A percentile compares a stretch with the other conserved stretches of the same genome.
phyloP scores from a whole-genome alignment of 64 coral and sea anemone species.

The Stichodactyla mertensii region DNA sequence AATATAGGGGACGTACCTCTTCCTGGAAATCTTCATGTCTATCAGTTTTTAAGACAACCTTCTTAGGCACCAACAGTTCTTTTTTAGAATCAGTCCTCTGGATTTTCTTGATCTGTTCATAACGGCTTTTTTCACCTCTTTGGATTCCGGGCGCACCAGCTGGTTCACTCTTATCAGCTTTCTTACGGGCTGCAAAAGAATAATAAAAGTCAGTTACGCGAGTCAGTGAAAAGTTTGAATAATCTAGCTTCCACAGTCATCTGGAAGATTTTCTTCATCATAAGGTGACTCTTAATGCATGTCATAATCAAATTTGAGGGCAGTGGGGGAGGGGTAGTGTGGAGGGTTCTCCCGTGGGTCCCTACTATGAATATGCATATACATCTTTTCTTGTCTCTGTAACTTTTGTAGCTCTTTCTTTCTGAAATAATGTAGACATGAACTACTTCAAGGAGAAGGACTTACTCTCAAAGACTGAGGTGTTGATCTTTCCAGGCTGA shows the following conservation, averaged over 20 bases:
- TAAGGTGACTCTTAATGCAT: too few species aligned
- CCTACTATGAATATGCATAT: too few species aligned
- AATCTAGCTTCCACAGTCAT: not conserved
- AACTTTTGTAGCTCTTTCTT: too few species aligned
- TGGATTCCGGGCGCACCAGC: not conserved
- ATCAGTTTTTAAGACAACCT: not conserved
- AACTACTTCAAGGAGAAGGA: not conserved
- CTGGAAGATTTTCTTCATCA: too few species aligned
- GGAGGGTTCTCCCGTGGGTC: too few species aligned
- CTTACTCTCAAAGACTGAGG: conserved; percentile 20
- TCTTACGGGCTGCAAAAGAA: not conserved
- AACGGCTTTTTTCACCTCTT: conserved; percentile 12
- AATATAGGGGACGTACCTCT: conserved; percentile 2
- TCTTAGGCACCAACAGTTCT: conserved; percentile 15
- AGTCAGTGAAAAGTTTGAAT: not conserved
- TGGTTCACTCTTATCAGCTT: not conserved
- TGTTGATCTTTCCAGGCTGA: conserved; percentile 14
- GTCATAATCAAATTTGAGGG: too few species aligned
- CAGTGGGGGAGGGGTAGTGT: too few species aligned
- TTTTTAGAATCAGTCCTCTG: conserved; percentile 26
- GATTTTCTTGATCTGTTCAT: conserved; percentile 25
- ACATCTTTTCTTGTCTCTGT: too few species aligned
- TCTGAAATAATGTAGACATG: not conserved
- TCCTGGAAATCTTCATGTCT: not conserved
- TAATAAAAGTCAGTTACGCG: not conserved